These are phyloP conservation scores for Grapholita molesta DNA, from an alignment of 1,140 invertebrate genomes.

Conservation along the genomic window DNA sequence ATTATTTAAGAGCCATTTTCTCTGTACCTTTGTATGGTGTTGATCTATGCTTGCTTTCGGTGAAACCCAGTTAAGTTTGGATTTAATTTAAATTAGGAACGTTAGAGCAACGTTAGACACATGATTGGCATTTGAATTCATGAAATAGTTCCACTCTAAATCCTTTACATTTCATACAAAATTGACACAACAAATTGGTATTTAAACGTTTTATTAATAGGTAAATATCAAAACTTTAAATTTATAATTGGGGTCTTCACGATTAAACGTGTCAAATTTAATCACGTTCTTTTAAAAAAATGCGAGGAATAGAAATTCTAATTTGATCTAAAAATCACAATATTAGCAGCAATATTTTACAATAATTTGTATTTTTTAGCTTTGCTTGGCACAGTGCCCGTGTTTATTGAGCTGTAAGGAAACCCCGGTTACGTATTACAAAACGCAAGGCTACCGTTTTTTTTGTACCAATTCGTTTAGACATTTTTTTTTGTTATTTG, in stretches of 20 bases:
- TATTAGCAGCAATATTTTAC: slow-evolving; percentile 32
- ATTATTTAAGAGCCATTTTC: too few species aligned
- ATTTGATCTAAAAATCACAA: slow-evolving; percentile 20
- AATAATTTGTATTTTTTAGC: slow-evolving; percentile 41
- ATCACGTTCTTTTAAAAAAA: not conserved
- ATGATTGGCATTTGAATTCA: too few species aligned
- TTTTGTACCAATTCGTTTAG: not conserved
- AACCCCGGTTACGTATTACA: slow-evolving; percentile 2
- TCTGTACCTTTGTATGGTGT: too few species aligned
- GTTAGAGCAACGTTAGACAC: too few species aligned
- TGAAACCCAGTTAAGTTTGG: too few species aligned
- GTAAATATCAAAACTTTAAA: not conserved
- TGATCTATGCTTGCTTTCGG: too few species aligned
- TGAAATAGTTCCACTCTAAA: not conserved
- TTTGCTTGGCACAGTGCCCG: not conserved
- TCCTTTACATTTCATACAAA: not conserved
- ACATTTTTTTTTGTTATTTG: too few species aligned
- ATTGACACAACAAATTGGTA: not conserved
- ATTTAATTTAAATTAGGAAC: too few species aligned
- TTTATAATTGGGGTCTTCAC: not conserved
- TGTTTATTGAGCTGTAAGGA: slow-evolving; percentile 1
- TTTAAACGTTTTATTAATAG: not conserved
- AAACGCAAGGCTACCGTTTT: not conserved
- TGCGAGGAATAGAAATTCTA: not conserved
- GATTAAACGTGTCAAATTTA: not conserved